These are phyloP conservation scores for Alligator sinensis DNA, from an alignment of 2,113 vertebrate genomes.

Conservation along the genomic window DNA sequence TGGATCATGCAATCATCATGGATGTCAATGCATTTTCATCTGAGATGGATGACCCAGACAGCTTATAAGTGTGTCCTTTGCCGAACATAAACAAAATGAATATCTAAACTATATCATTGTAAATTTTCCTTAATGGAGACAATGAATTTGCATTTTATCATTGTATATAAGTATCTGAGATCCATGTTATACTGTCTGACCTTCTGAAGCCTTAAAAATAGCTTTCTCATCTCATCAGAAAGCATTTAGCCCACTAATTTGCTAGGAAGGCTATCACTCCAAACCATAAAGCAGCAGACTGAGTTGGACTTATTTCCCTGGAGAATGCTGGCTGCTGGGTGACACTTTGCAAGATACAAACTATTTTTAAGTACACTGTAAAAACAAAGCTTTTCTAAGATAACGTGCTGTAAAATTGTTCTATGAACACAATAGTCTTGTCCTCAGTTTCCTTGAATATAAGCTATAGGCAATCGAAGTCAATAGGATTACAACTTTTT, in stretches of 20 bases:
- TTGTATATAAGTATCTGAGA: not conserved
- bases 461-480: not conserved
- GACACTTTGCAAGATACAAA: not conserved
- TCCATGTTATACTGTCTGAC: not conserved
- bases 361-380: constrained; percentile 17
- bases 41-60: not conserved
- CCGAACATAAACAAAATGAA: not conserved
- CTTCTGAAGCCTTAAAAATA: constrained; percentile 26
- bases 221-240: not conserved
- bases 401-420: not conserved
- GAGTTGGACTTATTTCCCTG: not conserved
- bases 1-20: not conserved
- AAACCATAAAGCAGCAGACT: constrained; percentile 19
- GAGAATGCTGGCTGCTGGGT: constrained; percentile 30
- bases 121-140: not conserved
- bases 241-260: constrained; percentile 2
- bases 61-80: not conserved
- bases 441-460: not conserved
- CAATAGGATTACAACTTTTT: not conserved
- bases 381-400: not conserved
- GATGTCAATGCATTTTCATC: not conserved
- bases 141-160: not conserved
- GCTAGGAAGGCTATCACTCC: not conserved
- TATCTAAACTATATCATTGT: not conserved
- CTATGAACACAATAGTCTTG: not conserved